A percentile compares a stretch with the other conserved stretches of the same genome.
Conservation (phyloP, 1,140 invertebrate species). For the Brachionus rubens region DNA sequence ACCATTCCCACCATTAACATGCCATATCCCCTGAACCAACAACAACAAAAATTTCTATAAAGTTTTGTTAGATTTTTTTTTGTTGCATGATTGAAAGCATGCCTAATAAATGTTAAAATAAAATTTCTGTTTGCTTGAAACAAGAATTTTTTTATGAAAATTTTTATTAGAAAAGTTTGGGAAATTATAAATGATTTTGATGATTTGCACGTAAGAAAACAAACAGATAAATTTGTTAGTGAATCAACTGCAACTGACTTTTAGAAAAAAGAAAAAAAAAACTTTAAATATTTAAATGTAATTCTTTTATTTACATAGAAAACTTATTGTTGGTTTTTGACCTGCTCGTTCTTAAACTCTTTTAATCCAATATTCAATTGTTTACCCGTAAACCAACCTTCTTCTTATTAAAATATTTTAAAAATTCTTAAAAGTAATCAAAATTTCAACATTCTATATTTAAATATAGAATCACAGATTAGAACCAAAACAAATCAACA, state of each 20-base stretch:
- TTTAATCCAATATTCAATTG: not conserved
- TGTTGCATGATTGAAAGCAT: not conserved
- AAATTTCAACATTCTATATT: too few relatives aligned
- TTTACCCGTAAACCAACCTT: too few relatives aligned
- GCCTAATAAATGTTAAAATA: too few relatives aligned
- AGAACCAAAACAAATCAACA: too few relatives aligned
- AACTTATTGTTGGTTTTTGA: not conserved
- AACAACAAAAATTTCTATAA: too few relatives aligned
- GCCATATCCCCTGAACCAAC: too few relatives aligned
- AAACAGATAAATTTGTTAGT: conserved; percentile 1
- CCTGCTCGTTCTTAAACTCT: not conserved
- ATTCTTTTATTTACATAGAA: not conserved
- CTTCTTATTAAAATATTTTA: too few relatives aligned
- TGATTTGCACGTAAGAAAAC: not conserved
- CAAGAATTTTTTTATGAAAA: not conserved
- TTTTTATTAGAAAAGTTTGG: conserved; percentile 21
- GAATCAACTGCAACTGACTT: conserved; percentile 1
- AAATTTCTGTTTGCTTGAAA: too few relatives aligned
- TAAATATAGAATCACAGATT: too few relatives aligned
- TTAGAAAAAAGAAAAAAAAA: not conserved
- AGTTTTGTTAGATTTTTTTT: not conserved
- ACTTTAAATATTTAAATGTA: not conserved
- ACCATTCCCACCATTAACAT: too few relatives aligned
- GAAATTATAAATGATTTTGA: conserved; percentile 13
- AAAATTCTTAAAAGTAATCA: too few relatives aligned